These are phyloP conservation scores for Cerceris ruficornis DNA, from an alignment of 2,888 invertebrate species.

Conservation along the genomic window DNA sequence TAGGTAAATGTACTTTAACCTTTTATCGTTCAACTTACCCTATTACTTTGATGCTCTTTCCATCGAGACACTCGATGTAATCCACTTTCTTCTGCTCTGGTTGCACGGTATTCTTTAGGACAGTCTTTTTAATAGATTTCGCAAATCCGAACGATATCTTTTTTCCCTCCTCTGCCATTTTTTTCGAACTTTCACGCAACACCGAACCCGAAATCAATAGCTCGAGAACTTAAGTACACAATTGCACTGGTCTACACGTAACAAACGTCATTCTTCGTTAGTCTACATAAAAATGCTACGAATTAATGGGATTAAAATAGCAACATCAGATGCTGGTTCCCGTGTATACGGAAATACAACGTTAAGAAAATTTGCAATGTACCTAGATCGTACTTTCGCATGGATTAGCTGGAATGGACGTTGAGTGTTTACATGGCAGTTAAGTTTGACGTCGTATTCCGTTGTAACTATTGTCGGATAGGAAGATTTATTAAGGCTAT, in stretches of 20 bases:
- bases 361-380: too few species aligned
- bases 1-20: slow-evolving; percentile 12
- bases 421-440: too few species aligned
- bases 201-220: not conserved
- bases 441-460: too few species aligned
- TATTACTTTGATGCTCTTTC: slow-evolving; percentile 88
- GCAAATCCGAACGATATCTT: slow-evolving; percentile 92
- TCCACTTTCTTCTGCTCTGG: slow-evolving; percentile 85
- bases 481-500: too few species aligned
- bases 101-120: slow-evolving; percentile 77
- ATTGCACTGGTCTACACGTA: slow-evolving; percentile 13
- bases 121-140: slow-evolving; percentile 85
- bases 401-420: too few species aligned
- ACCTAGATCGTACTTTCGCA: too few species aligned
- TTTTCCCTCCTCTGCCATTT: slow-evolving; percentile 83
- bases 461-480: too few species aligned
- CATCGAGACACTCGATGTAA: slow-evolving; percentile 90
- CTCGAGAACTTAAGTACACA: not conserved
- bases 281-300: too few species aligned
- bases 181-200: slow-evolving; percentile 17
- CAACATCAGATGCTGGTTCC: too few species aligned
- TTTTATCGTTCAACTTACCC: slow-evolving; percentile 84
- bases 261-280: too few species aligned
- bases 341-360: too few species aligned
- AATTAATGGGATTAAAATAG: too few species aligned